Base-by-base conservation (phyloP, 2,797 vertebrate genomes). In the Urosaurus nigricauda region DNA sequence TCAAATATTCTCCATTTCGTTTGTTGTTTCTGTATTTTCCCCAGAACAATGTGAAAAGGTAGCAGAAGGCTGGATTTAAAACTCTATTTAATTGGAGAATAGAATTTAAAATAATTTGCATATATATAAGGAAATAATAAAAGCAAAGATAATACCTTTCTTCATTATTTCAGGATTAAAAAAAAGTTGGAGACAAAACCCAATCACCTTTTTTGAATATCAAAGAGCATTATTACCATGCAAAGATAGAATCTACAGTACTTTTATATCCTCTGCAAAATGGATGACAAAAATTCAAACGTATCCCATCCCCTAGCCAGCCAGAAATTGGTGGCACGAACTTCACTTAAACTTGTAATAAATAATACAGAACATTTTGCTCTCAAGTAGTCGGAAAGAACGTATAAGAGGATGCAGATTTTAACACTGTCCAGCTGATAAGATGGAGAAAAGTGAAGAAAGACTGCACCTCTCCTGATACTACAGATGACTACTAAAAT, bases 71-170 rank as follows among this genome's bases (percentile, higher is more conserved):
- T 70, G 75, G 21, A 53, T 79, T 70, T 79, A 26, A 86, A 53
- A 35, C 63, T 63, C 8, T 37, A 79, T 70, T 40, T 87, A 56
- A 87, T 35, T 51, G 43, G 47, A 87, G n/a, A 70, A 79, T 26
- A 87, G 16, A 56, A 53, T 86, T 68, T 79, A 56, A 53, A 47
- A 68, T 19, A 40, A 79, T 79, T 85, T 86, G 77, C 77, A 79
- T 79, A 86, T 63, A 85, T 32, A 43, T 79, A 70, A 32, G 71
- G 63, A 40, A 87, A 86, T 79, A 79, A 79, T 56, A 79, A 79
- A 74, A 35, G 14, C 53, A 24, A n/a, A 70, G 77, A 40, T 79
- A 79, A 68, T 70, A 26, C 85, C 77, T 56, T 87, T 68, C 65
- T 86, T 79, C 60, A 70, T 71, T 71, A 79, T 79, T 87, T 56